phyloP scores from a whole-genome alignment of 2,888 invertebrate genomes.

The Thecocarcelia acutangulata region DNA sequence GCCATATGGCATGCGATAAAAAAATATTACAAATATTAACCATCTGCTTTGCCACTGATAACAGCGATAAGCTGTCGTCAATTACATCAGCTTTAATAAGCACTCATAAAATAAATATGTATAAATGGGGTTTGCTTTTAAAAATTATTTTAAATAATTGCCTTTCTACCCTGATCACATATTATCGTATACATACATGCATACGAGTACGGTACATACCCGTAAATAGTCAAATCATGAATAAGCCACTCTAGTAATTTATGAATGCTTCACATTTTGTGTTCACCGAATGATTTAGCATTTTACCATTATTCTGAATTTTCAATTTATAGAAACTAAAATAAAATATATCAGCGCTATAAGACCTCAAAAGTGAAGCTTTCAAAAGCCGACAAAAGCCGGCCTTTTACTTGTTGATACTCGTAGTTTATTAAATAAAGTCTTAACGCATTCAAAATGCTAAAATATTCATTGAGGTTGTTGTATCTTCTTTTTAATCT shows the following conservation, averaged over 20 bases:
- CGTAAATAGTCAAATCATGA: neutral
- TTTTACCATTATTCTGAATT: conserved; percentile 13
- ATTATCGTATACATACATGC: no score
- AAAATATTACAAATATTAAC: no score
- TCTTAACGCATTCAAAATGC: neutral
- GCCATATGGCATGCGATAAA: no score
- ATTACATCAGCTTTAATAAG: no score
- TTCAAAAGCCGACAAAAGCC: conserved; percentile 6
- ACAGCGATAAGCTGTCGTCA: no score
- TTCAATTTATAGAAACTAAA: conserved; percentile 30
- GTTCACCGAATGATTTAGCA: neutral
- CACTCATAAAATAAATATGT: no score
- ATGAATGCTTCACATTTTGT: neutral
- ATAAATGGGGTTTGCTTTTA: no score
- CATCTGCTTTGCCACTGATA: no score
- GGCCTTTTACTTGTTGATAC: neutral
- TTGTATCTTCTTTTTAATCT: neutral
- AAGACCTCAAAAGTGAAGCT: neutral
- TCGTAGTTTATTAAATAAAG: no score
- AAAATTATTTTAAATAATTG: no score
- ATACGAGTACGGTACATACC: no score
- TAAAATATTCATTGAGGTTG: neutral
- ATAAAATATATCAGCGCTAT: neutral
- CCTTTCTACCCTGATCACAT: no score
- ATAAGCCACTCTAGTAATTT: conserved; percentile 12